Evolutionary conservation across 2,113 vertebrate genomes (phyloP), one percentile per base, ranked within the genome.

Genomic region (Naja naja): DNA sequence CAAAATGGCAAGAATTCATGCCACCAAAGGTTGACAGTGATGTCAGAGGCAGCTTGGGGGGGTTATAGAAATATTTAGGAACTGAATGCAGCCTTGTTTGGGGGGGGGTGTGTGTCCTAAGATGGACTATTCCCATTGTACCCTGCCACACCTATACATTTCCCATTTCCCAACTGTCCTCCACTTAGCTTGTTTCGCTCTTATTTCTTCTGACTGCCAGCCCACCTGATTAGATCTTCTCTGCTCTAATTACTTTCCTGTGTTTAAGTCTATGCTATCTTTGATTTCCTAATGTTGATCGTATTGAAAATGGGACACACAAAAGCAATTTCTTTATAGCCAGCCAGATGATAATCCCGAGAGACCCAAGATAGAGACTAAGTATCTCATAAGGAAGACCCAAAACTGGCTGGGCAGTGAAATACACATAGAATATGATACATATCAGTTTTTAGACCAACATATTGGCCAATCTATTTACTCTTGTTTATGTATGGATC

Each of bases 271-370:
- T 16, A 45, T 39, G n/a, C 23, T 25, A 56, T 90, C 90, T 89
- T 52, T 89, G 87, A 88, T 88, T 85, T 23, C 45, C n/a, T 85
- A 9, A 89, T 27, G 49, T 81, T 69, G 92, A 30, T 88, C 30
- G 60, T 64, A 89, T 60, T 85, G 69, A 93, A 89, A 86, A 43
- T 22, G 25, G 69, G 45, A 91, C n/a, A 56, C 88, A 91, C 74
- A 81, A 55, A 55, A 89, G n/a, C 39, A 39, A 27, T 43, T 30
- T 64, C 49, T 49, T 93, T 87, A 47, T 58, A 53, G 90, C 90
- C 90, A 89, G 54, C 45, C 89, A 87, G 55, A 47, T n/a, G 22
- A 45, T 91, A 91, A 93, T 87, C 87, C 87, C 45, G 30, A 85
- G 30, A 53, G 54, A 60, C 16, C 11, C 53, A 55, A 18, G 14